Percentiles rank a stretch among this genome's conserved stretches.
phyloP scores from a whole-genome alignment of 2,797 vertebrate genomes.

The Catostomus latipinnis region DNA sequence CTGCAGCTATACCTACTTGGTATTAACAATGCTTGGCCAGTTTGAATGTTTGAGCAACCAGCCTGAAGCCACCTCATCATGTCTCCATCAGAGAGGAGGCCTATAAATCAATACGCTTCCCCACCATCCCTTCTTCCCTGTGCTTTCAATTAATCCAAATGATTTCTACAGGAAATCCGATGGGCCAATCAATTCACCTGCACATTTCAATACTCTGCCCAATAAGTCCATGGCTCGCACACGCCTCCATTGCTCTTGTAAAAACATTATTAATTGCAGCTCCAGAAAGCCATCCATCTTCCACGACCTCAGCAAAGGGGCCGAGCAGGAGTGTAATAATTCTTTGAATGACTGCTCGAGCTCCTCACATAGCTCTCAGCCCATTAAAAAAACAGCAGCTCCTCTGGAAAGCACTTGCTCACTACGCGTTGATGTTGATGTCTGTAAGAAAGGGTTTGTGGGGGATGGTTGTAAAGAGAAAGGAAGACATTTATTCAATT shows the following conservation, averaged over 20 bases:
- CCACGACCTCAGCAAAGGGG: slow-evolving; percentile 32
- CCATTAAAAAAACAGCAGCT: slow-evolving; percentile 60
- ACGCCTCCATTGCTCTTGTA: slow-evolving; percentile 66
- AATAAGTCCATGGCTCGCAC: slow-evolving; percentile 52
- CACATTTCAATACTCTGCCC: slow-evolving; percentile 63
- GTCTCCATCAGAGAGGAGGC: slow-evolving; percentile 53
- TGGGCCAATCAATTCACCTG: slow-evolving; percentile 68
- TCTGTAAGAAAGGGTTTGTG: slow-evolving; percentile 21
- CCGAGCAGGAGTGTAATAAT: slow-evolving; percentile 59
- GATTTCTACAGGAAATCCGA: slow-evolving; percentile 66
- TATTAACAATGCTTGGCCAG: slow-evolving; percentile 16
- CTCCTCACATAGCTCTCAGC: slow-evolving; percentile 55
- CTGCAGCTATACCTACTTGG: too few relatives aligned
- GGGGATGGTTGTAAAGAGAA: slow-evolving; percentile 41
- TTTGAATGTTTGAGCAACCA: slow-evolving; percentile 48
- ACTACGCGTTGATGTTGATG: slow-evolving; percentile 44
- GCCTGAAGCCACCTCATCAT: slow-evolving; percentile 43
- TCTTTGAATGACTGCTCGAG: slow-evolving; percentile 53
- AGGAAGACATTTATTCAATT: slow-evolving; percentile 39
- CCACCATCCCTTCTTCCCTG: slow-evolving; percentile 43
- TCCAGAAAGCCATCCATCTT: slow-evolving; percentile 69
- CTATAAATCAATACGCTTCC: slow-evolving; percentile 64
- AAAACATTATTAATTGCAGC: slow-evolving; percentile 73
- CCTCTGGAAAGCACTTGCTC: slow-evolving; percentile 50
- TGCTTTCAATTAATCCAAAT: slow-evolving; percentile 70